Evolutionary conservation across 2,113 vertebrate genomes (phyloP), one percentile per base, ranked within the genome.

Genomic region (Myotis davidii): DNA sequence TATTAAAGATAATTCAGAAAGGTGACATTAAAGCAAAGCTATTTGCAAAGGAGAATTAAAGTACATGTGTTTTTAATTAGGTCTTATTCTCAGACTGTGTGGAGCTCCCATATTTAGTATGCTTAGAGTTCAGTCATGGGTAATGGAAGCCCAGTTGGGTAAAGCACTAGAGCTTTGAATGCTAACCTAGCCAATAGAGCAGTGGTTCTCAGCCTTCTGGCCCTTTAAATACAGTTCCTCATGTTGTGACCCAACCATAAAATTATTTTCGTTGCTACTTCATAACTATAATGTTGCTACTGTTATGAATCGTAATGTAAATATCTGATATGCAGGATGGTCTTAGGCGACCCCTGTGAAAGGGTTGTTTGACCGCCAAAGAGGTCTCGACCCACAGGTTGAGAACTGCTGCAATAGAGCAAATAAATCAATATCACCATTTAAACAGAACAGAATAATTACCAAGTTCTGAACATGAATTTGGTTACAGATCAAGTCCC

Each of bases 21-120:
- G 87, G 69, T 95, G 61, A 94, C 91, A 92, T 91, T 89, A 94
- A 93, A 97, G 76, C 83, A 88, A 88, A 87, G 14, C n/a, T 81
- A 90, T 92, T 90, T 94, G 86, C 89, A 93, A 91, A 92, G n/a
- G 42, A 56, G 67, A 96, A 93, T 97, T 93, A 95, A 91, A 97
- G 92, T 84, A 94, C 91, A 81, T 79, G 84, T 95, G 94, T 87
- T 95, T 94, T 95, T 94, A 96, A 95, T 94, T 92, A 93, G 86
- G 61, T 83, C 86, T 94, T 91, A 73, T 94, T 97, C 97, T 95
- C 91, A 93, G 77, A 90, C 85, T 89, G 61, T 93, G 76, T 82
- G 48, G 91, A 93, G 34, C 78, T 88, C 88, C 95, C 91, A 48
- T 42, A 94, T 96, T 97, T 94, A 93, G 91, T 76, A 95, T 74